Conservation (phyloP, 2,797 vertebrate genomes). For the Fistularia commersonii region DNA sequence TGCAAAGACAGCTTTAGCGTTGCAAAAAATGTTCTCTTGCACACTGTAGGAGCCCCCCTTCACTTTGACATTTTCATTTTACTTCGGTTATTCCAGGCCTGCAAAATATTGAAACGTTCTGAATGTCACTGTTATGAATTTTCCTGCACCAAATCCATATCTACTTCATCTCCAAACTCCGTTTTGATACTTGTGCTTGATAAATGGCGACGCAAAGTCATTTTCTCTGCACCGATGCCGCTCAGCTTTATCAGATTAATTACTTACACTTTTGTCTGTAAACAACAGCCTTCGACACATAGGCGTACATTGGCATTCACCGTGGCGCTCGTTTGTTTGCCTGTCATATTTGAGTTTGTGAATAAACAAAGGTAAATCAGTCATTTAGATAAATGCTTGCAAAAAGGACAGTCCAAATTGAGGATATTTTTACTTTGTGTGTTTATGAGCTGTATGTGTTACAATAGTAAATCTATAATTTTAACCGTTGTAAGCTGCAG, state of each 20-base stretch:
- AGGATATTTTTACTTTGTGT: neutral
- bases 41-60: slow-evolving; percentile 34
- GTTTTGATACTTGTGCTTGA: slow-evolving; percentile 28
- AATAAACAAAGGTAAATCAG: slow-evolving; percentile 25
- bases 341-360: slow-evolving; percentile 18
- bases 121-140: slow-evolving; percentile 42
- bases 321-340: slow-evolving; percentile 34
- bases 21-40: slow-evolving; percentile 27
- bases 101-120: slow-evolving; percentile 49
- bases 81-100: slow-evolving; percentile 21
- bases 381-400: slow-evolving; percentile 19
- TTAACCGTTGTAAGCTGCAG: too few species aligned
- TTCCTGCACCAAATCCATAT: slow-evolving; percentile 37
- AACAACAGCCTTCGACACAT: slow-evolving; percentile 12
- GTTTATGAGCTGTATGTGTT: neutral
- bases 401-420: slow-evolving; percentile 2
- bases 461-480: too few species aligned
- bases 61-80: slow-evolving; percentile 11
- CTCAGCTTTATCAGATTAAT: slow-evolving; percentile 51
- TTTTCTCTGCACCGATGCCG: slow-evolving; percentile 41
- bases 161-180: slow-evolving; percentile 37
- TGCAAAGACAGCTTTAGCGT: slow-evolving; percentile 14
- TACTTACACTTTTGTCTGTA: slow-evolving; percentile 37
- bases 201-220: slow-evolving; percentile 56
- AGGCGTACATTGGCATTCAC: neutral